Evolutionary conservation across 2,888 invertebrate genomes (phyloP).

Genomic region (Eremobia ochroleuca): DNA sequence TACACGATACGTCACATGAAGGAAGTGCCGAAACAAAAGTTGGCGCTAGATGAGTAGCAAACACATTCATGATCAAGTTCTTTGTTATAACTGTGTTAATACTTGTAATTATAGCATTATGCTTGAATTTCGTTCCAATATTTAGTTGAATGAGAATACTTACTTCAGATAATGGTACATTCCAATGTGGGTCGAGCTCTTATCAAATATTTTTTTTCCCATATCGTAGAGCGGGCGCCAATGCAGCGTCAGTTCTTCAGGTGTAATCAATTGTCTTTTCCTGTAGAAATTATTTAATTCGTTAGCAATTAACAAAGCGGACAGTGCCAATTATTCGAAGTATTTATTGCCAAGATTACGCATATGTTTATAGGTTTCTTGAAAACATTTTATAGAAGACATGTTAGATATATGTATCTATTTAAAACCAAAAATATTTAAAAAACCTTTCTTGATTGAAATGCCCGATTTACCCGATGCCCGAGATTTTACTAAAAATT

Average conservation of each 20-base stretch:
- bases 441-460: background rate
- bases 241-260: slow-evolving; percentile 95
- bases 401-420: background rate
- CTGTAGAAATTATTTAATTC: slow-evolving; percentile 84
- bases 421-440: slow-evolving; percentile 12
- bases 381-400: slow-evolving; percentile 7
- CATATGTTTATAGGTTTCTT: slow-evolving; percentile 18
- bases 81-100: slow-evolving; percentile 39
- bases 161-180: slow-evolving; percentile 91
- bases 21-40: slow-evolving; percentile 48
- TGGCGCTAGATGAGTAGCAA: slow-evolving; percentile 48
- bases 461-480: too few species aligned
- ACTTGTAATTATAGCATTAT: slow-evolving; percentile 11
- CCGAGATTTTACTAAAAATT: background rate
- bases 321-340: slow-evolving; percentile 54
- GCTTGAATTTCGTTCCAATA: slow-evolving; percentile 8
- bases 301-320: slow-evolving; percentile 41
- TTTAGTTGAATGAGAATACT: slow-evolving; percentile 70
- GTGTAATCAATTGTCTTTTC: slow-evolving; percentile 94
- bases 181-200: slow-evolving; percentile 89
- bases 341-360: slow-evolving; percentile 56
- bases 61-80: slow-evolving; percentile 40
- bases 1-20: slow-evolving; percentile 42
- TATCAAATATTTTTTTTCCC: slow-evolving; percentile 91
- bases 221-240: slow-evolving; percentile 97